These are phyloP conservation scores for Nesometra sesokonis DNA, from an alignment of 35 echinoderm and acorn worm species.

Conservation along the genomic window DNA sequence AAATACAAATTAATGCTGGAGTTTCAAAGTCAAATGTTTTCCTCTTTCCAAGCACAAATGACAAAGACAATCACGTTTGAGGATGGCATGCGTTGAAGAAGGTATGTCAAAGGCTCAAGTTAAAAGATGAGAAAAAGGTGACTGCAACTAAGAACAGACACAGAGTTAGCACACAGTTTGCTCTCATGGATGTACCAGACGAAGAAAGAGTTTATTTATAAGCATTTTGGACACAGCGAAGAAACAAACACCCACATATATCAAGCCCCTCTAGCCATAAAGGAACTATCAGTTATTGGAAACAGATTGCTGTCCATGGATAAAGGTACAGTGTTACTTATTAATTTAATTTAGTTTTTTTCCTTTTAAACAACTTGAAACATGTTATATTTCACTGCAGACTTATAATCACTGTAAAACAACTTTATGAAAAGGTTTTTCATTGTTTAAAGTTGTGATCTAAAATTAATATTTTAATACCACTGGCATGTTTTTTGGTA, in stretches of 20 bases:
- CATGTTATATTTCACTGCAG: no score
- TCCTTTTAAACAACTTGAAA: no score
- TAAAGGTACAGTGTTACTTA: no score
- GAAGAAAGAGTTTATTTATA: conserved; percentile 32
- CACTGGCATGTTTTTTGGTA: no score
- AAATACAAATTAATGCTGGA: conserved; percentile 1
- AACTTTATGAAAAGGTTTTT: no score
- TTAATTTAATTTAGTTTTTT: no score
- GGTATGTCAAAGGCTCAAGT: conserved; percentile 10
- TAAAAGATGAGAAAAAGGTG: not conserved
- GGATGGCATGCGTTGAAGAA: conserved; percentile 51
- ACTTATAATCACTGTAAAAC: no score
- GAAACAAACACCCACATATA: conserved; percentile 30
- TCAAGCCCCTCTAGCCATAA: conserved; percentile 37
- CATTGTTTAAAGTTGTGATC: no score
- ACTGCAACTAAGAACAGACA: conserved; percentile 55
- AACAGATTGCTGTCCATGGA: conserved; percentile 21
- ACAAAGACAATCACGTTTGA: conserved; percentile 32
- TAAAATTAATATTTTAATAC: no score
- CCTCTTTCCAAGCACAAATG: conserved; percentile 28
- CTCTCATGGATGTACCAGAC: conserved; percentile 36
- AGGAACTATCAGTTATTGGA: conserved; percentile 35
- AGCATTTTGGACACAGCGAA: conserved; percentile 45
- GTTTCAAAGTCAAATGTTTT: conserved; percentile 7
- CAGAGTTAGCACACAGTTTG: conserved; percentile 30